These are phyloP conservation scores for silkworm (Bombyx mori) DNA, from an alignment of 1,140 invertebrate species.

Conservation along the genomic window ASM3026992v2 NC_085118.1:3243501-3244000, in stretches of 20 bases:
- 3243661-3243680: constrained; percentile 71
- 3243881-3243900: constrained; percentile 84
- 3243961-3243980: no score
- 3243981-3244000: no score
- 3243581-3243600: constrained; percentile 27
- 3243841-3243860: constrained; percentile 97
- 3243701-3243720: constrained; percentile 84
- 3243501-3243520: constrained; percentile 87
- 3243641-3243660: constrained; percentile 35
- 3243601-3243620: not conserved
- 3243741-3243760: constrained; percentile 73
- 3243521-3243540: constrained; percentile 87
- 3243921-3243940: no score
- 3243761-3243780: constrained; percentile 82
- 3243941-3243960: no score
- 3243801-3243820: constrained; percentile 85
- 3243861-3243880: constrained; percentile 94
- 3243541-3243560: constrained; percentile 61
- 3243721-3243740: constrained; percentile 74
- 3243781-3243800: constrained; percentile 83
- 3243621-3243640: not conserved
- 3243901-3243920: no score
- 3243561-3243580: constrained; percentile 27
- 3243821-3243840: constrained; percentile 96
- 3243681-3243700: constrained; percentile 77